These are phyloP conservation scores for Pharmacophagus antenor DNA, from an alignment of 2,888 invertebrate genomes.

Conservation along the genomic window DNA sequence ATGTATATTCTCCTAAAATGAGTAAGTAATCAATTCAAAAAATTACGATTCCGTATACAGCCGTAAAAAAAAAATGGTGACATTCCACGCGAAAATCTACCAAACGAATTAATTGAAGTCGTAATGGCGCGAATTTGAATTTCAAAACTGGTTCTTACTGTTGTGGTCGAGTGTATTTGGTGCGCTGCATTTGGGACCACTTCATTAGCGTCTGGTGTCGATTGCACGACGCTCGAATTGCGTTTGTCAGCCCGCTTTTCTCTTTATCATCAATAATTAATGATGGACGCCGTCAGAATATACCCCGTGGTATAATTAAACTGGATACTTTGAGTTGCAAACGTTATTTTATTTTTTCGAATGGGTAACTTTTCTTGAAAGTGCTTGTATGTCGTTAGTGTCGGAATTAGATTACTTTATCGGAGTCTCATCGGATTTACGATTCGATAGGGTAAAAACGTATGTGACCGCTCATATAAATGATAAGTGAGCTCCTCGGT, in stretches of 20 bases:
- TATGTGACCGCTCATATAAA: constrained; percentile 3
- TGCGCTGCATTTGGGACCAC: constrained; percentile 49
- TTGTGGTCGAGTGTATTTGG: constrained; percentile 43
- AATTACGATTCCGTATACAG: constrained; percentile 26
- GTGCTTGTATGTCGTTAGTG: constrained; percentile 16
- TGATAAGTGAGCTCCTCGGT: constrained; percentile 1
- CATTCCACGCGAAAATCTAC: constrained; percentile 34
- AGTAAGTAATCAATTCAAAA: constrained; percentile 28
- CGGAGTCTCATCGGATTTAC: constrained; percentile 9
- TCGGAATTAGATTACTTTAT: constrained; percentile 26
- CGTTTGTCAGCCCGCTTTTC: constrained; percentile 44
- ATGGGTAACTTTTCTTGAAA: constrained; percentile 31
- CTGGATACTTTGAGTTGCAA: constrained; percentile 38
- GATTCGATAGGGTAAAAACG: constrained; percentile 10
- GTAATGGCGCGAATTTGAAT: constrained; percentile 41
- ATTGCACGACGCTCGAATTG: constrained; percentile 46
- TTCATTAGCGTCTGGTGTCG: constrained; percentile 64
- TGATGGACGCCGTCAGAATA: constrained; percentile 41
- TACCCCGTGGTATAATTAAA: constrained; percentile 40
- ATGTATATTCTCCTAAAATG: constrained; percentile 26
- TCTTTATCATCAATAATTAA: constrained; percentile 63
- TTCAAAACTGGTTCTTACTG: constrained; percentile 41
- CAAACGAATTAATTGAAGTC: constrained; percentile 35
- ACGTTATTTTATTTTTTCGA: constrained; percentile 24
- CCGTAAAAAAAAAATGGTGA: constrained; percentile 29